These are phyloP conservation scores for Drosophila nasuta DNA, from an alignment of 1,140 invertebrate genomes.

Conservation along the genomic window DNA sequence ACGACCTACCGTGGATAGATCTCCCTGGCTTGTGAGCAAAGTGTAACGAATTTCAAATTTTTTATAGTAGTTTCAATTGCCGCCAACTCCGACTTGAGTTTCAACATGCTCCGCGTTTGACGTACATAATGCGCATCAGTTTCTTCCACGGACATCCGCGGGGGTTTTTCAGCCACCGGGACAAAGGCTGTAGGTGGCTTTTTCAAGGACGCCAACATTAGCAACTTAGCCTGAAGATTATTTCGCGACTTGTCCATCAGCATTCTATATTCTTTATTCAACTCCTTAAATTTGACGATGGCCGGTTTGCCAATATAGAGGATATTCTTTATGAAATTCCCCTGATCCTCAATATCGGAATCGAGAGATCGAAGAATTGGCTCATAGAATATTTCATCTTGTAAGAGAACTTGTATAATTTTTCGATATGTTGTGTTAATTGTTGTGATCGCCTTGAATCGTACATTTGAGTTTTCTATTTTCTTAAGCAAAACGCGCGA, in stretches of 20 bases:
- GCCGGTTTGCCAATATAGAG: conserved; percentile 76
- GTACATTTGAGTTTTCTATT: conserved; percentile 78
- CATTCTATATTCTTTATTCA: conserved; percentile 57
- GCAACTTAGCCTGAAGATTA: conserved; percentile 52
- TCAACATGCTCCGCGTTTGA: conserved; percentile 72
- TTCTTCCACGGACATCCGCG: conserved; percentile 22
- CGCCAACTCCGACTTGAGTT: conserved; percentile 63
- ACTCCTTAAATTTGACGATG: conserved; percentile 64
- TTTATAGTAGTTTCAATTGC: conserved; percentile 71
- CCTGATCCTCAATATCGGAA: conserved; percentile 76
- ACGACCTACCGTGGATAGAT: conserved; percentile 43
- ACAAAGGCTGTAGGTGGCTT: conserved; percentile 2
- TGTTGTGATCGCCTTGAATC: conserved; percentile 74
- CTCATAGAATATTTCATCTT: conserved; percentile 79
- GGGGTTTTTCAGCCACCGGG: conserved; percentile 8
- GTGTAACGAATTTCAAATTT: conserved; percentile 72
- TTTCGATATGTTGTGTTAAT: conserved; percentile 77
- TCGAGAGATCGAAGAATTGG: conserved; percentile 75
- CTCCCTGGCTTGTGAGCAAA: conserved; percentile 73
- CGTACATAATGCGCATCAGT: conserved; percentile 61
- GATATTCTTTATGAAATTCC: conserved; percentile 78
- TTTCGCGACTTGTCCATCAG: conserved; percentile 52
- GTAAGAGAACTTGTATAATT: conserved; percentile 66
- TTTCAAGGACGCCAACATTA: conserved; percentile 42
- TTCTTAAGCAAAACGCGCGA: conserved; percentile 64